Base-by-base conservation (phyloP, 2,888 invertebrate genomes). In the Mesochorus sp. region DNA sequence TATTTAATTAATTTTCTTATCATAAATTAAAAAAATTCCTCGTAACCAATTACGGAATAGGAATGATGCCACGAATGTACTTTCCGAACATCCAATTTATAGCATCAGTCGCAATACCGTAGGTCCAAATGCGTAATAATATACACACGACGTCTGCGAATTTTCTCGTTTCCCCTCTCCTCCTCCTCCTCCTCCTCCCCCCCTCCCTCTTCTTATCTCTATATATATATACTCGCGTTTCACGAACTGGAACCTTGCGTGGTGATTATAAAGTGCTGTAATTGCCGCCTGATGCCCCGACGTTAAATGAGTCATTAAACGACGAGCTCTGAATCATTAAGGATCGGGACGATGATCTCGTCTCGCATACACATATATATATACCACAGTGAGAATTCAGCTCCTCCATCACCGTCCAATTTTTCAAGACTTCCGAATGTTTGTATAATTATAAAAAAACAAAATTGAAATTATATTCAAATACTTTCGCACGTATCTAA, bases 291-390 rank as follows among this genome's bases (percentile, higher is more conserved):
- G 64, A 73, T 55, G 34, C 39, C 26, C 34, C 19, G 24, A 28
- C 73, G 44, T 55, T 57, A 66, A 73, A 57, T 57, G 57, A 73
- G 28, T 66, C 64, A 66, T 73, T 57, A 47, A 73, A 57, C 28
- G 55, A 66, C 37, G 55, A 34, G 14, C 47, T 64, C 34, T 19
- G 64, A 73, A 64, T 73, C 47, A 57, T 73, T 55, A 49, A 73
- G 47, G 19, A 34, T 19, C 37, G 6, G 55, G 31, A 57, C 34
- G 44, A 47, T 34, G 14, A 5, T 21, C 24, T 31, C 24, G 14
- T 8, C n/a, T n/a, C n/a, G n/a, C n/a, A n/a, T n/a, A n/a, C n/a
- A n/a, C n/a, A n/a, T n/a, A n/a, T n/a, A n/a, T n/a, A n/a, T n/a
- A n/a, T n/a, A n/a, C n/a, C n/a, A n/a, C n/a, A n/a, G n/a, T n/a